Percentiles rank a stretch among this genome's conserved stretches.
These are phyloP conservation scores for Antigone vipio DNA, from an alignment of 2,113 vertebrate genomes.

Conservation along the genomic window DNA sequence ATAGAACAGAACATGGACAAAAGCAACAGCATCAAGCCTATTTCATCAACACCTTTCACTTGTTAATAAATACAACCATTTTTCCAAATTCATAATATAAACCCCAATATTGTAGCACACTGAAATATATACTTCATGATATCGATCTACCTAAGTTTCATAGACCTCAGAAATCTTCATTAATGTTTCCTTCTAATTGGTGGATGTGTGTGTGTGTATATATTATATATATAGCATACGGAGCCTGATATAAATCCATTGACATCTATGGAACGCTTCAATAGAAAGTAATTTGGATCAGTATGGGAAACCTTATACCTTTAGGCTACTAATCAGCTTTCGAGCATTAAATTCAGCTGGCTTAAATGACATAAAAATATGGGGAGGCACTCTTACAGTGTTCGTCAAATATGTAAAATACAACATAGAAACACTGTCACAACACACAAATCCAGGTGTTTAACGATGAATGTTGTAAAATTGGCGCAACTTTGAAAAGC, in stretches of 20 bases:
- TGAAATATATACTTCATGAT: neutral
- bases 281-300: neutral
- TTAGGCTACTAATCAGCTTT: slow-evolving; percentile 29
- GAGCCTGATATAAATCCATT: neutral
- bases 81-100: neutral
- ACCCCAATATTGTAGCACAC: neutral
- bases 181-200: neutral
- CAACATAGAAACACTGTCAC: neutral
- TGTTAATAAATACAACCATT: neutral
- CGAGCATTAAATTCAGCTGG: neutral
- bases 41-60: neutral
- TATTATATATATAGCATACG: neutral
- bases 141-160: neutral
- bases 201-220: neutral
- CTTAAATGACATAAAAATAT: neutral
- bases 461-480: neutral
- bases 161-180: neutral
- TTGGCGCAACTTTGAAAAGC: slow-evolving; percentile 16
- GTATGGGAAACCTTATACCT: neutral
- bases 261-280: neutral
- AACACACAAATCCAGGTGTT: neutral
- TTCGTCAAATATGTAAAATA: slow-evolving; percentile 32
- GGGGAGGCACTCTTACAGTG: neutral
- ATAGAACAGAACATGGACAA: neutral
- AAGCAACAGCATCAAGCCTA: neutral